These are phyloP conservation scores for Brotula barbata DNA, from an alignment of 2,797 vertebrate genomes.

Conservation along the genomic window DNA sequence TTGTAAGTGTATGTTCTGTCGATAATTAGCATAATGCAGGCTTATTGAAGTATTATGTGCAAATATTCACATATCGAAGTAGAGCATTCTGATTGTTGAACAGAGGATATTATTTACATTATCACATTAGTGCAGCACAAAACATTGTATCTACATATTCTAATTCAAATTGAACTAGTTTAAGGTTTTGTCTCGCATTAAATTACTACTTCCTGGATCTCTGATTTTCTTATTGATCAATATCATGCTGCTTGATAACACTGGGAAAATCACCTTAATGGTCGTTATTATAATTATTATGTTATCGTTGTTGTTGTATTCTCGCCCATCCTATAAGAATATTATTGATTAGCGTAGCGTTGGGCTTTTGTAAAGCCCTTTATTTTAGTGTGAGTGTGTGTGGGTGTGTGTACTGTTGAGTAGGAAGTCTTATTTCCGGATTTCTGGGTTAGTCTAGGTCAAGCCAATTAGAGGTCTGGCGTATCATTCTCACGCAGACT, in stretches of 20 bases:
- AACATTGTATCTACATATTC: too few relatives aligned
- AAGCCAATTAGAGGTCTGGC: conserved; percentile 86
- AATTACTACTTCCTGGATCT: not conserved
- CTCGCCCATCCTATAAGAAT: conserved; percentile 23
- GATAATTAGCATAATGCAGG: conserved; percentile 30
- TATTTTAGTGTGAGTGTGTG: conserved; percentile 31
- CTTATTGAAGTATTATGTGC: conserved; percentile 23
- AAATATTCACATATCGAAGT: conserved; percentile 5
- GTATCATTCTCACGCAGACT: conserved; percentile 79
- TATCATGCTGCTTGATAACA: conserved; percentile 11
- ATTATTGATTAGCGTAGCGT: conserved; percentile 52
- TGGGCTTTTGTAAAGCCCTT: conserved; percentile 31
- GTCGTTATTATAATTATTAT: conserved; percentile 9
- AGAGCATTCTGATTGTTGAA: not conserved
- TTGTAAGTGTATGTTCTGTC: conserved; percentile 41
- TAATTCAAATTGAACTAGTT: not conserved
- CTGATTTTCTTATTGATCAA: not conserved
- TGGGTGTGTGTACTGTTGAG: conserved; percentile 52
- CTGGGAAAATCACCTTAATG: conserved; percentile 3
- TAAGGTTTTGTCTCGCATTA: not conserved
- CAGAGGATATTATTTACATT: not conserved
- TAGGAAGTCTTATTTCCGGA: conserved; percentile 82
- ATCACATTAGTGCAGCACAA: not conserved
- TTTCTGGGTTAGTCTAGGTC: conserved; percentile 85
- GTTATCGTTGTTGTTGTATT: conserved; percentile 21